These are phyloP conservation scores for Pterocles orientalis DNA, from an alignment of 2,113 vertebrate species.

Conservation along the genomic window DNA sequence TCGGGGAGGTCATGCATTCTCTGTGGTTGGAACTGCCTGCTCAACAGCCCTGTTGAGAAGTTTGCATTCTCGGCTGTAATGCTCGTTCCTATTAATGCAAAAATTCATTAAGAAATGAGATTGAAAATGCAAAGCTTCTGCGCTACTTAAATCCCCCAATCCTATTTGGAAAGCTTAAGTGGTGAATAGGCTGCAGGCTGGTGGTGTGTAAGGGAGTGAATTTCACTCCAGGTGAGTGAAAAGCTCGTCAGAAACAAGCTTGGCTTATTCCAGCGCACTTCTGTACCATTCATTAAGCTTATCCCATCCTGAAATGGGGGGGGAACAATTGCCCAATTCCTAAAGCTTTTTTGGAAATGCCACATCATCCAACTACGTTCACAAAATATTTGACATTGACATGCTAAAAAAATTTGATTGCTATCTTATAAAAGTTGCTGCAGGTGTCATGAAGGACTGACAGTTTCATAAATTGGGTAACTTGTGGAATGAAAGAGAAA, in stretches of 20 bases:
- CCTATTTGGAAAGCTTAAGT: neutral
- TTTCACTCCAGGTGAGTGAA: neutral
- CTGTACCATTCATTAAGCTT: neutral
- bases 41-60: neutral
- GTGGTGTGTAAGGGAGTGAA: neutral
- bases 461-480: neutral
- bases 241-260: neutral
- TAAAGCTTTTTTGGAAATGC: neutral
- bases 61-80: neutral
- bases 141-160: constrained; percentile 17
- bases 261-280: neutral
- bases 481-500: neutral
- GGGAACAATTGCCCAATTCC: neutral
- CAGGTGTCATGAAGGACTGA: neutral
- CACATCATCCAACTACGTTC: neutral
- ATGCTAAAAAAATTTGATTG: neutral
- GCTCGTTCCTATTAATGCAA: neutral
- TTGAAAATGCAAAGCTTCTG: neutral
- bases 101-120: constrained; percentile 10
- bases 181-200: neutral
- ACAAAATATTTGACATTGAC: neutral
- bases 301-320: neutral
- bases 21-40: neutral
- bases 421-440: neutral
- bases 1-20: neutral